Conservation (phyloP, 1,140 invertebrate genomes). For the Piezodorus guildinii region DNA sequence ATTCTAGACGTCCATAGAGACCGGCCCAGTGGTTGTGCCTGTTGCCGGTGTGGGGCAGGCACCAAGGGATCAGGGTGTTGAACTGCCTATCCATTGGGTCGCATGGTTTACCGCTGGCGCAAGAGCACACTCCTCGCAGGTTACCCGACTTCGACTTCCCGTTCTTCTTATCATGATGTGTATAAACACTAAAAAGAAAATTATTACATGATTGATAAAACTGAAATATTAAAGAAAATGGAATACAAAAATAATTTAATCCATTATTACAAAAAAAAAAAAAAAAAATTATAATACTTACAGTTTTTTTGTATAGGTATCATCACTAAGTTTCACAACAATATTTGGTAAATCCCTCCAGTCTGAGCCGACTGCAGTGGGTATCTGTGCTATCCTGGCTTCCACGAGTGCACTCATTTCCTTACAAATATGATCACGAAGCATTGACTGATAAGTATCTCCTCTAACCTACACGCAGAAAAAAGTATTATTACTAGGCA, state of each 20-base stretch:
- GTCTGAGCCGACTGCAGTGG: conserved; percentile 61
- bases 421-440: conserved; percentile 75
- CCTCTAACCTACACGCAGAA: conserved; percentile 46
- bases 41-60: conserved; percentile 76
- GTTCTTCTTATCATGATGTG: conserved; percentile 57
- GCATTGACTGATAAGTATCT: conserved; percentile 41
- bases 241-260: background rate
- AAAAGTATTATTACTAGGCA: background rate
- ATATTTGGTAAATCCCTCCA: conserved; percentile 82
- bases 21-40: conserved; percentile 76
- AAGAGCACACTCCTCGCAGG: conserved; percentile 67
- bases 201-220: no score
- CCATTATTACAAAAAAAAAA: conserved; percentile 11
- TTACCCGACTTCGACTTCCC: conserved; percentile 44
- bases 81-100: conserved; percentile 63
- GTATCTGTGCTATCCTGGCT: conserved; percentile 65
- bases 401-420: conserved; percentile 70
- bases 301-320: conserved; percentile 49
- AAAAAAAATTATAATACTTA: conserved; percentile 32
- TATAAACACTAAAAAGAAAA: conserved; percentile 44
- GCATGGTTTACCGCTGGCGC: conserved; percentile 52
- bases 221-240: background rate
- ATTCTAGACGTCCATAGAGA: conserved; percentile 59
- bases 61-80: conserved; percentile 83
- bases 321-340: conserved; percentile 54